These are phyloP conservation scores for Pteronotus mesoamericanus DNA, from an alignment of 2,797 vertebrate genomes.

Conservation along the genomic window DNA sequence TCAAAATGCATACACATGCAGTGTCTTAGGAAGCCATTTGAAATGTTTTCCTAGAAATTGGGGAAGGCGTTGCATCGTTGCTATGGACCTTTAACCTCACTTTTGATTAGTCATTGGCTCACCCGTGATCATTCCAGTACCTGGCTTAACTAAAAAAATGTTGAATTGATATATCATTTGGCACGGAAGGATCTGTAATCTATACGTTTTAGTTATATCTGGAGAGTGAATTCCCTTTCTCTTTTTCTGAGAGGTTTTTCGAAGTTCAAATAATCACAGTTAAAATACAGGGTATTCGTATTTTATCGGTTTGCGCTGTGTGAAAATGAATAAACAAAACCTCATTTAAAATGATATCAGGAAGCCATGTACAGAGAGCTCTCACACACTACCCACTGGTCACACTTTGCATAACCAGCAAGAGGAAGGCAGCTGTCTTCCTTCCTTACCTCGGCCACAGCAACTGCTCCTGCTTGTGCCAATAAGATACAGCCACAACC, in stretches of 20 bases:
- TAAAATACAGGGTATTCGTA: too few relatives aligned
- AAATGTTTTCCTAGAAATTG: background rate
- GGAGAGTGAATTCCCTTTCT: background rate
- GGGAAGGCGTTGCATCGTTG: background rate
- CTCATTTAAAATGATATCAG: background rate
- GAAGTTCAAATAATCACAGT: conserved; percentile 14
- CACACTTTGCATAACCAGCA: background rate
- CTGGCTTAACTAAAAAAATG: background rate
- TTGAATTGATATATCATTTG: background rate
- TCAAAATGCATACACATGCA: background rate
- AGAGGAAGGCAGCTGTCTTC: background rate
- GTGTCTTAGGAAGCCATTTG: background rate
- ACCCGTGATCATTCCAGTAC: background rate
- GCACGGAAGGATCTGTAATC: background rate
- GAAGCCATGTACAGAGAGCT: background rate
- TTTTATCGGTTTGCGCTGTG: background rate
- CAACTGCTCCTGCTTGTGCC: background rate
- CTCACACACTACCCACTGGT: too few relatives aligned
- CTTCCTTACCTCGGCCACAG: background rate
- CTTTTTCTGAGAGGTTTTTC: background rate
- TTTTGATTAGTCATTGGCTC: background rate
- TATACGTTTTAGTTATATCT: background rate
- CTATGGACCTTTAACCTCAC: background rate
- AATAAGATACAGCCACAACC: background rate
- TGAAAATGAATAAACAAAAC: background rate